Percentiles rank a stretch among this genome's conserved stretches.
Conservation (phyloP, 2,888 invertebrate species). For the Dryadula phaetusa region DNA sequence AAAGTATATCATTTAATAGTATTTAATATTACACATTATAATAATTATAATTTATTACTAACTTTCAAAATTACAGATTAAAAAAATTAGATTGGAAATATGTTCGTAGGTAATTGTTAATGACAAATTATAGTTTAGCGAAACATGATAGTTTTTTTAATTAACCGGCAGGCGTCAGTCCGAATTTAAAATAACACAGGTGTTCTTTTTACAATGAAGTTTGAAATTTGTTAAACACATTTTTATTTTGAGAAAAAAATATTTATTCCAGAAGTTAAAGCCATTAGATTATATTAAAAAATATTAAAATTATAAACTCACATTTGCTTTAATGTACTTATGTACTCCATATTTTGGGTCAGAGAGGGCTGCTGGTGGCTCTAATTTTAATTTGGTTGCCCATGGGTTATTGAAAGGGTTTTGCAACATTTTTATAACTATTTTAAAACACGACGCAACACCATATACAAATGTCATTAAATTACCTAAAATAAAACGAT, state of each 20-base stretch:
- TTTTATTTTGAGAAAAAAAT: conserved; percentile 4
- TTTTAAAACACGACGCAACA: conserved; percentile 51
- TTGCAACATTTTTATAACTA: conserved; percentile 61
- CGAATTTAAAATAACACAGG: background rate
- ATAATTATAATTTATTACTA: no score
- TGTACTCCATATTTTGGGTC: conserved; percentile 82
- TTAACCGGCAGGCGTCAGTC: background rate
- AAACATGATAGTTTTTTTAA: background rate
- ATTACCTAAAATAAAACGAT: conserved; percentile 58
- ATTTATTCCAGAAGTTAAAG: no score
- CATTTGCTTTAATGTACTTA: conserved; percentile 81
- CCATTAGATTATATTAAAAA: background rate
- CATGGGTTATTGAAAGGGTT: conserved; percentile 64
- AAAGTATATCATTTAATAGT: no score
- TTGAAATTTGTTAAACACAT: no score
- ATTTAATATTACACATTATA: no score
- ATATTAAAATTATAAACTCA: conserved; percentile 58
- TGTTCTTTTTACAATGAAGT: no score
- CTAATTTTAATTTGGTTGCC: conserved; percentile 66
- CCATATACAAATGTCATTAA: conserved; percentile 58
- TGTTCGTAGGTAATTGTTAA: no score
- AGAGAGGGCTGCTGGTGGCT: conserved; percentile 72
- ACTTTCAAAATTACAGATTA: no score
- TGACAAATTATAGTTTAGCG: background rate
- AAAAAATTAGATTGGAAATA: no score